Evolutionary conservation across 1,140 invertebrate genomes (phyloP).

Genomic region (Neoseiulus cucumeris): DNA sequence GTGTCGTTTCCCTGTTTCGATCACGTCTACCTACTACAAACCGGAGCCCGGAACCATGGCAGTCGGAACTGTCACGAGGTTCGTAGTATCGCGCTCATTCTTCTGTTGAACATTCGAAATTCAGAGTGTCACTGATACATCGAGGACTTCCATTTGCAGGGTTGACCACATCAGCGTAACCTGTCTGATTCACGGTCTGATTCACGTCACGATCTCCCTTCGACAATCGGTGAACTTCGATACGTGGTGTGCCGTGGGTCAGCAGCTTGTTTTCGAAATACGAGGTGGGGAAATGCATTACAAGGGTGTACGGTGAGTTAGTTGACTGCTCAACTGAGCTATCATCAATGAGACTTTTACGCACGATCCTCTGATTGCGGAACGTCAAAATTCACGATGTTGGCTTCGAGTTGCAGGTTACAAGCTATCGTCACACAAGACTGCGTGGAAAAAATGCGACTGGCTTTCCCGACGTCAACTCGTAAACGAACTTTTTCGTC

Average conservation of each 20-base stretch:
- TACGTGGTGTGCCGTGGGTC: background rate
- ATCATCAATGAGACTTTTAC: too few species aligned
- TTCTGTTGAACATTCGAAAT: background rate
- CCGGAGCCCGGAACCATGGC: conserved; percentile 3
- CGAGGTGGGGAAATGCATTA: background rate
- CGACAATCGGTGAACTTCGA: background rate
- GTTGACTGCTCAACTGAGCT: background rate
- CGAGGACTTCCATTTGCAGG: background rate
- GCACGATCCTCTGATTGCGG: too few species aligned
- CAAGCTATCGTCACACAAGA: conserved; percentile 2
- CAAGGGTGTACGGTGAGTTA: background rate
- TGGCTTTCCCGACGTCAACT: background rate
- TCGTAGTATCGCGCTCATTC: background rate
- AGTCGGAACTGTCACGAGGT: background rate
- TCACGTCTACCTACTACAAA: background rate
- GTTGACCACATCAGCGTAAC: conserved; percentile 2
- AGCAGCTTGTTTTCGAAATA: background rate
- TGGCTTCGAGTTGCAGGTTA: background rate
- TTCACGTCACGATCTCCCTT: background rate
- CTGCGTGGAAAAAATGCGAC: background rate
- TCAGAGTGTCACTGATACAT: background rate
- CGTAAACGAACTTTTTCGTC: conserved; percentile 1
- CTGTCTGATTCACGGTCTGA: conserved; percentile 2
- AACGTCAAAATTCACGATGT: too few species aligned
- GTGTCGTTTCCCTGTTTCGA: background rate